Evolutionary conservation across 2,888 invertebrate genomes (phyloP).

Genomic region (Prosapia bicincta): DNA sequence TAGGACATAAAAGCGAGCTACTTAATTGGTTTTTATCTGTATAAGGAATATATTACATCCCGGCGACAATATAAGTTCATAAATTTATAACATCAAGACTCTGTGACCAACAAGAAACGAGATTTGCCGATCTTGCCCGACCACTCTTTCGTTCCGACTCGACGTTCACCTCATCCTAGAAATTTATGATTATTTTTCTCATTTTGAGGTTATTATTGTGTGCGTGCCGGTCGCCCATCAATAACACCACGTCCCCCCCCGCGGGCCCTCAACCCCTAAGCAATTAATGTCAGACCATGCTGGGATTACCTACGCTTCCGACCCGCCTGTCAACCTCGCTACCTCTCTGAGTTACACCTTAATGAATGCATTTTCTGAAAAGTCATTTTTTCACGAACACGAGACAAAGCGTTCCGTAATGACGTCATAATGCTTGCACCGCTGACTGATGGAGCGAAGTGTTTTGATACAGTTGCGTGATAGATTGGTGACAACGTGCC

Average conservation of each 20-base stretch:
- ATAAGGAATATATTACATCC: too few relatives aligned
- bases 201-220: not conserved
- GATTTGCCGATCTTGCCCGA: not conserved
- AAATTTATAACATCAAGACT: too few relatives aligned
- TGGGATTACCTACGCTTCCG: not conserved
- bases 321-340: not conserved
- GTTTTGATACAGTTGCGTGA: too few relatives aligned
- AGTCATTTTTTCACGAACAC: slow-evolving; percentile 2
- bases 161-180: not conserved
- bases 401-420: too few relatives aligned
- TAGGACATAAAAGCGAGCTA: too few relatives aligned
- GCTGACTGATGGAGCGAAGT: too few relatives aligned
- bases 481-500: too few relatives aligned
- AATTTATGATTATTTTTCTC: slow-evolving; percentile 2
- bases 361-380: not conserved
- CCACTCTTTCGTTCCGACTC: not conserved
- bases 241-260: not conserved
- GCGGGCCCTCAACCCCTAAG: not conserved
- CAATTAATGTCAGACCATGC: not conserved
- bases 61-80: too few relatives aligned
- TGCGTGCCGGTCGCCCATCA: not conserved
- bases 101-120: too few relatives aligned
- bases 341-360: not conserved
- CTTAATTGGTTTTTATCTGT: too few relatives aligned
- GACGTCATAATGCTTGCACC: too few relatives aligned